Base-by-base conservation (phyloP, 2,113 vertebrate genomes). In the Blennius ocellaris region DNA sequence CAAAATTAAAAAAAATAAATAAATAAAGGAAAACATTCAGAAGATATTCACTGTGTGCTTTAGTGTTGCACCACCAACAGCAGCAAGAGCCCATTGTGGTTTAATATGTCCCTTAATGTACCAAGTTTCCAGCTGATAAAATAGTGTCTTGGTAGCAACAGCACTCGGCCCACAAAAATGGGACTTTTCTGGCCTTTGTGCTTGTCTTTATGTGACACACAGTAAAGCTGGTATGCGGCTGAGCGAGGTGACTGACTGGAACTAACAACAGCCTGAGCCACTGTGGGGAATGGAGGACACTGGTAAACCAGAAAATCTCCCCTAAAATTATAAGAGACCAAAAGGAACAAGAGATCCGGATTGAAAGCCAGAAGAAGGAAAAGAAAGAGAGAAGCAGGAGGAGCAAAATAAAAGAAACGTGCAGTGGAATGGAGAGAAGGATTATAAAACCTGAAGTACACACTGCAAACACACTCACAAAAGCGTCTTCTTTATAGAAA, bases 291-390 rank as follows among this genome's bases (percentile, higher is more conserved):
- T 6, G 44, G 63, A 76, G 60, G 59, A 63, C 44, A 69, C 75
- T 80, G 39, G 83, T 76, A 81, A 85, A 83, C 70, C 75, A 78
- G 64, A 92, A 87, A 89, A 58, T 68, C 63, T 76, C 61, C 56
- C 52, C 58, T 70, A 54, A 41, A 83, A 82, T 82, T 54, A 84
- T 70, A 74, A 81, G 67, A 84, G 68, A 56, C 48, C 67, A 69
- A 63, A 63, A 63, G 40, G 41, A 73, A 80, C 58, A 66, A 71
- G 53, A 62, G 45, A 30, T 2, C 1, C 9, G 38, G 30, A 36
- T 3, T 38, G n/a, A 48, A 60, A 57, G 61, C 37, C 48, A n/a
- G 9, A 30, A 44, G 41, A 48, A 38, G 53, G 73, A 53, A 81
- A 12, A 78, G 11, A 61, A 30, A 72, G 7, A 77, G 41, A 64